Evolutionary conservation across 1,140 invertebrate species (phyloP).

Genomic region (Hydropsyche tenuis): DNA sequence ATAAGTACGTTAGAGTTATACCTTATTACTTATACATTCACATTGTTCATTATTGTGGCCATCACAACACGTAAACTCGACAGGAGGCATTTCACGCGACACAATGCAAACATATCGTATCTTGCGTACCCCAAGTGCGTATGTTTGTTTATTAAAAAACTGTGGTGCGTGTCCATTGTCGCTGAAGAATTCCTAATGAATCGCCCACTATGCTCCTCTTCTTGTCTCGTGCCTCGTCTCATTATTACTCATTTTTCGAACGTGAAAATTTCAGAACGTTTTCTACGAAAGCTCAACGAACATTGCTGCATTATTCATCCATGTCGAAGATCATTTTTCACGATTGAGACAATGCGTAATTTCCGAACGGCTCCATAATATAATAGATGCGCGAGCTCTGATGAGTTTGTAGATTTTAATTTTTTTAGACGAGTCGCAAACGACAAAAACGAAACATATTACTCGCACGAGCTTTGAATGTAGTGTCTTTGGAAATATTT

Average conservation of each 20-base stretch:
- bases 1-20: constrained; percentile 38
- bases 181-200: constrained; percentile 27
- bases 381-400: no score
- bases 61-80: constrained; percentile 40
- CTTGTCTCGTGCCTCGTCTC: no score
- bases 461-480: no score
- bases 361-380: no score
- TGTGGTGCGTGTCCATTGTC: constrained; percentile 30
- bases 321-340: background rate
- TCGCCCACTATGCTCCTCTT: background rate
- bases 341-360: no score
- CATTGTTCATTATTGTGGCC: constrained; percentile 45
- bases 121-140: constrained; percentile 17
- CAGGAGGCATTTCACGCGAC: constrained; percentile 37
- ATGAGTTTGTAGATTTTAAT: no score
- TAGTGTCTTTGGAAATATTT: no score
- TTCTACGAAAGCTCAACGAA: background rate
- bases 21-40: constrained; percentile 49
- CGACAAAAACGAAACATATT: no score
- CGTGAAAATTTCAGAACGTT: background rate
- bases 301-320: constrained; percentile 5
- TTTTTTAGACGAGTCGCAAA: no score
- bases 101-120: constrained; percentile 38
- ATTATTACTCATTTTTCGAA: no score
- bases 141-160: constrained; percentile 44